Evolutionary conservation across 2,113 vertebrate genomes (phyloP).

Genomic region (Pelmatolapia mariae): DNA sequence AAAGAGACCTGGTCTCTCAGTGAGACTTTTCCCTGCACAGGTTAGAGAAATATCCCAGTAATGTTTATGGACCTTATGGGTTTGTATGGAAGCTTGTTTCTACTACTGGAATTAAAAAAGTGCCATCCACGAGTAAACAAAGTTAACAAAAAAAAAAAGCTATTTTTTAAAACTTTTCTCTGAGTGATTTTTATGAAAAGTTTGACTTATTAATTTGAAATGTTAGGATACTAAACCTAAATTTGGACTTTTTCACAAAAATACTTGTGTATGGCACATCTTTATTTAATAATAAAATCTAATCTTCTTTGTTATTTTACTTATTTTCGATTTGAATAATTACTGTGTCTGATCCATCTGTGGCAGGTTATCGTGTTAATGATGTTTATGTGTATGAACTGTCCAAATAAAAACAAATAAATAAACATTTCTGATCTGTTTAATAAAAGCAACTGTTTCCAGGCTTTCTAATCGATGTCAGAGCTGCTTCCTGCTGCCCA

Average conservation of each 20-base stretch:
- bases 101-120: neutral
- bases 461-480: neutral
- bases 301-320: neutral
- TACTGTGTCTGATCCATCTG: neutral
- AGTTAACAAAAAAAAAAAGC: neutral
- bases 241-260: neutral
- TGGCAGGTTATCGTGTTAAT: neutral
- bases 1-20: neutral
- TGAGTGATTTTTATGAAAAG: neutral
- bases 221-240: neutral
- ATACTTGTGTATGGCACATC: neutral
- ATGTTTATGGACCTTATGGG: neutral
- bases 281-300: neutral
- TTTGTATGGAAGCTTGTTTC: neutral
- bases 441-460: neutral
- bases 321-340: neutral
- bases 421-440: neutral
- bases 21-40: neutral
- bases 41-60: neutral
- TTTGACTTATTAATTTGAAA: neutral
- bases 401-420: neutral
- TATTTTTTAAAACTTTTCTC: neutral
- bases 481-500: neutral
- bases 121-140: accelerated
- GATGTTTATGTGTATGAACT: neutral